Evolutionary conservation across 2,797 vertebrate genomes (phyloP).

Genomic region (Apodemus agrarius): DNA sequence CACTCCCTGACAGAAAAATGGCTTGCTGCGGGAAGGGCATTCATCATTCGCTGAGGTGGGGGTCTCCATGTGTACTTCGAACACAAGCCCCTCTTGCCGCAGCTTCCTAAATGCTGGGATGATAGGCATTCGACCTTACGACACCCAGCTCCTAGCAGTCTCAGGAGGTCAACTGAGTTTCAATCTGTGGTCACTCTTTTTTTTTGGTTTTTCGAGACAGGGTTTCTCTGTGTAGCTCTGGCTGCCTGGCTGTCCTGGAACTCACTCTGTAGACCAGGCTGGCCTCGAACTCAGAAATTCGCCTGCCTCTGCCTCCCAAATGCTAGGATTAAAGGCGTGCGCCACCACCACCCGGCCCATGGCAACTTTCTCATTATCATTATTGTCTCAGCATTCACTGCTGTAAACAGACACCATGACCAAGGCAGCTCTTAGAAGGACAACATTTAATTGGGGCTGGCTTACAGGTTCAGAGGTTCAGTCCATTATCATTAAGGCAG

Average conservation of each 20-base stretch:
- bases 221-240: too few species aligned
- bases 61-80: background rate
- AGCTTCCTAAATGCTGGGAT: background rate
- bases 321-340: background rate
- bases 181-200: background rate
- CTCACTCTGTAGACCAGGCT: too few species aligned
- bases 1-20: constrained; percentile 7
- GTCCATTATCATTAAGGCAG: background rate
- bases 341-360: too few species aligned
- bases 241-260: too few species aligned
- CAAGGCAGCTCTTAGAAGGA: too few species aligned
- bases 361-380: background rate
- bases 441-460: too few species aligned
- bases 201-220: too few species aligned
- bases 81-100: background rate
- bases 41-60: background rate
- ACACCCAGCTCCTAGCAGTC: background rate
- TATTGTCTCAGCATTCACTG: background rate
- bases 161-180: background rate
- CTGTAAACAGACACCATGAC: background rate
- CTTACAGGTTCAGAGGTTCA: too few species aligned
- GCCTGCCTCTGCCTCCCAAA: background rate
- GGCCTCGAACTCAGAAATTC: too few species aligned
- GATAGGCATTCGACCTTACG: background rate
- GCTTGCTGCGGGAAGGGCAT: background rate